These are phyloP conservation scores for Oncorhynchus clarkii DNA, from an alignment of 2,113 vertebrate genomes.

Conservation along the genomic window DNA sequence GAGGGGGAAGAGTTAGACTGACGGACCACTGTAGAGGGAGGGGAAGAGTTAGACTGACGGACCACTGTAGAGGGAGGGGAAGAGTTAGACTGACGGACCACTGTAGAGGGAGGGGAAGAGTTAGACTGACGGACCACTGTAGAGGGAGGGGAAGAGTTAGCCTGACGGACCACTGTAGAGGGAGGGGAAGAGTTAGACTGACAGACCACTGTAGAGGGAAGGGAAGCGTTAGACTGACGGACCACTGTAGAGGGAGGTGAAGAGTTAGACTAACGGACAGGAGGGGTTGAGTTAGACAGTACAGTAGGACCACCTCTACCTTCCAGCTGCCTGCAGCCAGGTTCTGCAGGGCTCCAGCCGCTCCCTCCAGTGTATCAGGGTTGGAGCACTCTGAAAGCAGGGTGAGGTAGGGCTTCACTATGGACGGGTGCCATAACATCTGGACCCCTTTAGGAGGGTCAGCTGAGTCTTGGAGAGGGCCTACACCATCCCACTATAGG, in stretches of 20 bases:
- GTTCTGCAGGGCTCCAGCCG: conserved; percentile 97
- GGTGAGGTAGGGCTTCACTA: conserved; percentile 99
- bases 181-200: conserved; percentile 14
- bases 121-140: no score
- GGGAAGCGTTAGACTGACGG: not conserved
- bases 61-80: no score
- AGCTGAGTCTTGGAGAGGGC: conserved; percentile 92
- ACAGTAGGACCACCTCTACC: conserved; percentile 69
- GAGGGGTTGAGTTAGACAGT: no score
- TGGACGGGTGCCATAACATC: conserved; percentile 99
- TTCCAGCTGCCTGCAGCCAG: conserved; percentile 98
- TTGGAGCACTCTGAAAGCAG: conserved; percentile 99
- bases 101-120: no score
- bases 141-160: no score
- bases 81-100: no score
- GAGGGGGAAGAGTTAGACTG: not conserved
- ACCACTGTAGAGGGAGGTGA: not conserved
- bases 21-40: no score
- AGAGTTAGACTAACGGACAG: no score
- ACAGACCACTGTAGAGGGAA: not conserved
- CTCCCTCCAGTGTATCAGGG: conserved; percentile 96
- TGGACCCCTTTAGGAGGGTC: conserved; percentile 98
- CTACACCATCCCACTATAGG: conserved; percentile 94
- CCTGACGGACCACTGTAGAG: conserved; percentile 86
- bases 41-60: no score